A percentile compares a stretch with the other conserved stretches of the same genome.
Evolutionary conservation across 1,140 invertebrate genomes (phyloP).

Genomic region (Mya arenaria): DNA sequence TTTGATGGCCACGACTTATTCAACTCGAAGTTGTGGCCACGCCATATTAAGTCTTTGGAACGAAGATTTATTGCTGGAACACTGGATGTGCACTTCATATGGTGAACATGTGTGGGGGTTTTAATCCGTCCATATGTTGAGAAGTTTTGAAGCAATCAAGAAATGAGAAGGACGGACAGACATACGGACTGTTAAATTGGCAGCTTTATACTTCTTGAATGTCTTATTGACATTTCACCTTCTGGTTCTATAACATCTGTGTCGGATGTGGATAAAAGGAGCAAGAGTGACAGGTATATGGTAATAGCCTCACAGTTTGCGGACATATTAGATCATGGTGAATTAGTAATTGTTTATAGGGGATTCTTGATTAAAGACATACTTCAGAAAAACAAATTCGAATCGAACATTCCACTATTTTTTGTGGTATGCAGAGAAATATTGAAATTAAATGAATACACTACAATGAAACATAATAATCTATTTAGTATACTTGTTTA

Average conservation of each 20-base stretch:
- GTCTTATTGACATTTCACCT: constrained; percentile 69
- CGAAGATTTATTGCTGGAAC: no score
- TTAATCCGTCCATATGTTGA: no score
- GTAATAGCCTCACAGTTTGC: constrained; percentile 65
- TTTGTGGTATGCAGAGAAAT: constrained; percentile 8
- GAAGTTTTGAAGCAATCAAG: no score
- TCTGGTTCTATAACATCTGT: constrained; percentile 65
- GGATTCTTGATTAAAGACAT: constrained; percentile 56
- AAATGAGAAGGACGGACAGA: no score
- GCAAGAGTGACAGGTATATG: constrained; percentile 68
- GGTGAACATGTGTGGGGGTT: no score
- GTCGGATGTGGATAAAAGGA: constrained; percentile 64
- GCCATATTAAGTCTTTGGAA: no score
- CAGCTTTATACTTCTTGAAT: no score
- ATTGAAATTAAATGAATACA: constrained; percentile 24
- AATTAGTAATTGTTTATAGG: constrained; percentile 61
- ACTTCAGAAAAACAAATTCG: constrained; percentile 30
- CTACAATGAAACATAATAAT: constrained; percentile 20
- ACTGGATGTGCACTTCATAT: no score
- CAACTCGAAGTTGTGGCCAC: no score
- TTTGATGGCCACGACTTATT: no score
- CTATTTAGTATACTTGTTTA: constrained; percentile 33
- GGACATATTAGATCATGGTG: constrained; percentile 52
- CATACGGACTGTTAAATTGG: no score
- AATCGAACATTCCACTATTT: constrained; percentile 56